A percentile compares a stretch with the other conserved stretches of the same genome.
These are phyloP conservation scores for Doris montereyensis DNA, from an alignment of 2,888 invertebrate genomes.

Conservation along the genomic window DNA sequence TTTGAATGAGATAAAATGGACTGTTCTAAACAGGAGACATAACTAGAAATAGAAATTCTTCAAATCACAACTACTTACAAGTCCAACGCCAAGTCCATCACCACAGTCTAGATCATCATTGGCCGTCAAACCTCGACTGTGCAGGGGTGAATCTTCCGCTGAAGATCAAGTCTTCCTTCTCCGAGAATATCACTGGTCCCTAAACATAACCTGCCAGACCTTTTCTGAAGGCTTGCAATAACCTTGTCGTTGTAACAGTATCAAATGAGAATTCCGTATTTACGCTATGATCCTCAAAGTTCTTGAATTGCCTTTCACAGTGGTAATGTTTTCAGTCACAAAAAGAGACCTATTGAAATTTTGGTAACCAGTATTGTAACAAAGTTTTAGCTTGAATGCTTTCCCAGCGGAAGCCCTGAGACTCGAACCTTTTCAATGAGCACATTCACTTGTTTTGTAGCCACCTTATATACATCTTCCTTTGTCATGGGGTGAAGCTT, in stretches of 20 bases:
- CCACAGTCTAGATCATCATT: conserved; percentile 40
- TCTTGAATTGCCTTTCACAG: conserved; percentile 44
- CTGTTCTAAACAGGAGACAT: no score
- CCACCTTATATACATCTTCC: conserved; percentile 61
- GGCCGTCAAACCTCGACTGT: conserved; percentile 27
- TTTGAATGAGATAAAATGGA: no score
- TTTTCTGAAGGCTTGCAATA: conserved; percentile 43
- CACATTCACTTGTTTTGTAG: conserved; percentile 57
- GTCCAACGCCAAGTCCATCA: conserved; percentile 35
- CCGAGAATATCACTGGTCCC: conserved; percentile 45
- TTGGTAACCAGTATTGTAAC: conserved; percentile 50
- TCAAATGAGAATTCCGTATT: conserved; percentile 48
- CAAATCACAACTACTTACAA: no score
- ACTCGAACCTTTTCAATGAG: conserved; percentile 35
- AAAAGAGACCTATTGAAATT: conserved; percentile 47
- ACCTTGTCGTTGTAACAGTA: conserved; percentile 49
- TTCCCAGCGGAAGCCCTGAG: conserved; percentile 37
- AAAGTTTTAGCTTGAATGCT: conserved; percentile 55
- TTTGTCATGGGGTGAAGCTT: conserved; percentile 69
- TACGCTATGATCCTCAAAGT: conserved; percentile 45
- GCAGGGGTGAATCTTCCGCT: conserved; percentile 46
- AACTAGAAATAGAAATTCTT: no score
- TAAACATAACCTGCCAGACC: conserved; percentile 47
- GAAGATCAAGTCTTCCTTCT: conserved; percentile 43
- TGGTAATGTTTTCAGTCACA: conserved; percentile 47